Evolutionary conservation across 2,888 invertebrate genomes (phyloP).

Genomic region (Caenorhabditis uteleia): DNA sequence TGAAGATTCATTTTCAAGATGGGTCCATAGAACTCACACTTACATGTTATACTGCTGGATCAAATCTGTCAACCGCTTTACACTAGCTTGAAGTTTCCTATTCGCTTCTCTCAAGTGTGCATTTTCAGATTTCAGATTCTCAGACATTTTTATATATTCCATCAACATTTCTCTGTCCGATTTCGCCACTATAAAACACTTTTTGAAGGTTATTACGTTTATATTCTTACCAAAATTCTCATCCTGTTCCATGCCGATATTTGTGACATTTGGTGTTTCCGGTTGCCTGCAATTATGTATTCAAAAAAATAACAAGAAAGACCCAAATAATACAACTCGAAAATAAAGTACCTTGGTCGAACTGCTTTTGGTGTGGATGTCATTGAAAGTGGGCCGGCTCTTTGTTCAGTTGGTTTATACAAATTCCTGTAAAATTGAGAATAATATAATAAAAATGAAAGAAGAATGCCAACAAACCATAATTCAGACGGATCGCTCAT

Average conservation of each 20-base stretch:
- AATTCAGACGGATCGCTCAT: too few relatives aligned
- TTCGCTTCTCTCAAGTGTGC: constrained; percentile 9
- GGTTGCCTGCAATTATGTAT: constrained; percentile 25
- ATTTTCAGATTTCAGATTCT: constrained; percentile 7
- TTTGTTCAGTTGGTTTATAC: constrained; percentile 23
- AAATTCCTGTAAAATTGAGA: constrained; percentile 11
- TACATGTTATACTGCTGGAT: too few relatives aligned
- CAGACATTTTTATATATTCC: constrained; percentile 5
- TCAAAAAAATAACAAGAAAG: constrained; percentile 3
- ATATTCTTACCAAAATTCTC: constrained; percentile 22
- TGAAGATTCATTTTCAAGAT: constrained; percentile 2
- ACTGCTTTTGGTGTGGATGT: constrained; percentile 26
- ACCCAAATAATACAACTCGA: background rate
- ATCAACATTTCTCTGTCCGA: background rate
- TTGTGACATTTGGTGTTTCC: constrained; percentile 35
- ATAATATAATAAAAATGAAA: background rate
- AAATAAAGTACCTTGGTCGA: constrained; percentile 12
- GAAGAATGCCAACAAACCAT: background rate
- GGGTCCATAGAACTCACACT: constrained; percentile 20
- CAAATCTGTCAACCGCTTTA: constrained; percentile 1
- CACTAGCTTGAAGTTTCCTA: constrained; percentile 5
- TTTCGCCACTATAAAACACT: too few relatives aligned
- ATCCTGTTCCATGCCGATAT: constrained; percentile 28
- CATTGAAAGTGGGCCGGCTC: constrained; percentile 14
- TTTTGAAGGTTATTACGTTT: too few relatives aligned